phyloP scores from a whole-genome alignment of 2,888 invertebrate genomes.

The Tineola bisselliella region DNA sequence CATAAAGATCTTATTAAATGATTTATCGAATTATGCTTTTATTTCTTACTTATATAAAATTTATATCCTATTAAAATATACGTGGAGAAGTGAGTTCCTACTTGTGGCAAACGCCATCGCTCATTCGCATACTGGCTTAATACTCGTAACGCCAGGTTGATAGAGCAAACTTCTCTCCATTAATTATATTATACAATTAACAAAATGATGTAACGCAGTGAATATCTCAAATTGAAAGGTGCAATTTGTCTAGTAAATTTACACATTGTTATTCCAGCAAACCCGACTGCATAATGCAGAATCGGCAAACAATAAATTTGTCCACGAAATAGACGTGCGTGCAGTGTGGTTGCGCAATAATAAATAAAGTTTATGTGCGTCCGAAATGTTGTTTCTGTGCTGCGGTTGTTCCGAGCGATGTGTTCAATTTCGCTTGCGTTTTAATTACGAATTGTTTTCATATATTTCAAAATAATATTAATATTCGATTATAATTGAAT shows the following conservation, averaged over 20 bases:
- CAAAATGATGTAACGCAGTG: background rate
- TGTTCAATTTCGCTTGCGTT: slow-evolving; percentile 7
- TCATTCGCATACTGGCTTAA: too few species aligned
- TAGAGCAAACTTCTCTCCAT: too few species aligned
- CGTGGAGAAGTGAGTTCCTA: too few species aligned
- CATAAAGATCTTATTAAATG: too few species aligned
- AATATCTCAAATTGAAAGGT: slow-evolving; percentile 2
- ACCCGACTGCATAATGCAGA: slow-evolving; percentile 43
- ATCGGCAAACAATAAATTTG: slow-evolving; percentile 55
- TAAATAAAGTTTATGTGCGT: slow-evolving; percentile 54
- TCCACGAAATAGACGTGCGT: slow-evolving; percentile 55
- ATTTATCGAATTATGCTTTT: too few species aligned
- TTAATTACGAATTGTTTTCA: slow-evolving; percentile 2
- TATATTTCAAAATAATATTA: background rate
- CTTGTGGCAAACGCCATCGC: too few species aligned
- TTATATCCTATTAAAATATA: too few species aligned
- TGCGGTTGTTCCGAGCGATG: slow-evolving; percentile 10
- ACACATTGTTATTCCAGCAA: slow-evolving; percentile 18
- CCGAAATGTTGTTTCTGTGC: slow-evolving; percentile 16
- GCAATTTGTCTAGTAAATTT: slow-evolving; percentile 7
- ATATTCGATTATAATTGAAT: too few species aligned
- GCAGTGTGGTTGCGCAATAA: slow-evolving; percentile 43
- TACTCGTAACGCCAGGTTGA: too few species aligned
- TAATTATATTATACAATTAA: background rate
- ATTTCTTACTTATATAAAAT: too few species aligned